Conservation (phyloP, 2,113 vertebrate genomes). For the Columbina picui region DNA sequence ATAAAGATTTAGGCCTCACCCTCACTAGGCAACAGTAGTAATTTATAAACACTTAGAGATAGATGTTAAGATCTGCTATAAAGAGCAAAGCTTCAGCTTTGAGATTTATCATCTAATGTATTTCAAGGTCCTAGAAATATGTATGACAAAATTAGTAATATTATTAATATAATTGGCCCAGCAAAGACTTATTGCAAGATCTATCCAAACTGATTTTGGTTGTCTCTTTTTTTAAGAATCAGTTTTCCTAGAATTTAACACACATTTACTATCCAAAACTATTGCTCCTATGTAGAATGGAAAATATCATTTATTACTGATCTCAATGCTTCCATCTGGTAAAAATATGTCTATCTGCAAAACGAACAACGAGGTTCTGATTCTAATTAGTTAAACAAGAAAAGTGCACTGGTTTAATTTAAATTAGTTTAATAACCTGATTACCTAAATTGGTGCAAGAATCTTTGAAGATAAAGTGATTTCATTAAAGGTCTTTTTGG, state of each 20-base stretch:
- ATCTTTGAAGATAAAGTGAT: constrained; percentile 1
- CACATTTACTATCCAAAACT: not conserved
- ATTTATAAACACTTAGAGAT: not conserved
- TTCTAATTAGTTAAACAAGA: not conserved
- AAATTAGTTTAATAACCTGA: constrained; percentile 24
- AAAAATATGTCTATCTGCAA: not conserved
- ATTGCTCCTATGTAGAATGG: not conserved
- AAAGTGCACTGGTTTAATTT: not conserved
- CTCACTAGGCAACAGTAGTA: not conserved
- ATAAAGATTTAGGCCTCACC: not conserved
- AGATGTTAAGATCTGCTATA: not conserved
- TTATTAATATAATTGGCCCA: not conserved
- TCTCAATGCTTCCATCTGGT: not conserved
- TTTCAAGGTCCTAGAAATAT: not conserved
- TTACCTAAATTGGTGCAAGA: not conserved
- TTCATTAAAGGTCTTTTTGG: not conserved
- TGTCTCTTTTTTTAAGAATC: not conserved
- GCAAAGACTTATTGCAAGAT: not conserved
- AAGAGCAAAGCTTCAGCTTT: not conserved
- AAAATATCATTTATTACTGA: not conserved
- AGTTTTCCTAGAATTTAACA: not conserved
- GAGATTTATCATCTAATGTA: not conserved
- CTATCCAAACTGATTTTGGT: not conserved
- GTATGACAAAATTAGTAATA: not conserved
- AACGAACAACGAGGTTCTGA: not conserved